Base-by-base conservation (phyloP, 2,888 invertebrate genomes). In the Phasia obesa region DNA sequence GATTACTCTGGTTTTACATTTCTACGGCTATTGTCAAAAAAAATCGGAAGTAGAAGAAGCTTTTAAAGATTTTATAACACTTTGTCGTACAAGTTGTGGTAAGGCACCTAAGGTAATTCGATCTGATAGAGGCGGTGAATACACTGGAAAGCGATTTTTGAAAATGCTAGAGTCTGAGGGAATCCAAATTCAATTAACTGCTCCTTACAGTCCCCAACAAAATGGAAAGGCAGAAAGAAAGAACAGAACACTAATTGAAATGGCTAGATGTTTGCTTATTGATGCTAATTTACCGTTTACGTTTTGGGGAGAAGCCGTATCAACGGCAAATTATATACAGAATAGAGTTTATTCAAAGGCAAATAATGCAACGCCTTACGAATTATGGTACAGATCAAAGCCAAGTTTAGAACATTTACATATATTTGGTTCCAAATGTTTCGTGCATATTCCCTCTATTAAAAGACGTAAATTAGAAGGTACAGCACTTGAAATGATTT, bases 1-100 rank as follows among this genome's bases (percentile, higher is more conserved):
- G 89, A 89, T 83, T 88, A 70, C 70, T 87, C 87, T 6, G 79
- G 86, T 44, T 89, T 85, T 65, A 86, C 86, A 6, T 51, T 59
- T 0, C 65, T 88, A 15, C 85, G 81, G 57, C 59, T 88, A 2
- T 15, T 88, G 5, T 53, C 53, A 31, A 9, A 76, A 21, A n/a
- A 75, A 77, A 62, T 76, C 38, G 2, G 84, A 85, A 44, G 81
- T 84, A 21, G 42, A 64, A 23, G 53, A 81, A 74, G 69, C 67
- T 55, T 64, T 86, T 1, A 67, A 73, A 25, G 23, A 79, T 31
- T 85, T 71, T 69, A 38, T 84, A 9, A 59, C 47, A 49, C 69
- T 84, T 31, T 64, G 74, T 19, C 69, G 80, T 31, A 86, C 77
- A 25, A 53, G 74, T 27, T 84, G 84, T 47, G 44, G 31, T 19